Evolutionary conservation across 2,888 invertebrate species (phyloP).

Genomic region (Podabrus alpinus): DNA sequence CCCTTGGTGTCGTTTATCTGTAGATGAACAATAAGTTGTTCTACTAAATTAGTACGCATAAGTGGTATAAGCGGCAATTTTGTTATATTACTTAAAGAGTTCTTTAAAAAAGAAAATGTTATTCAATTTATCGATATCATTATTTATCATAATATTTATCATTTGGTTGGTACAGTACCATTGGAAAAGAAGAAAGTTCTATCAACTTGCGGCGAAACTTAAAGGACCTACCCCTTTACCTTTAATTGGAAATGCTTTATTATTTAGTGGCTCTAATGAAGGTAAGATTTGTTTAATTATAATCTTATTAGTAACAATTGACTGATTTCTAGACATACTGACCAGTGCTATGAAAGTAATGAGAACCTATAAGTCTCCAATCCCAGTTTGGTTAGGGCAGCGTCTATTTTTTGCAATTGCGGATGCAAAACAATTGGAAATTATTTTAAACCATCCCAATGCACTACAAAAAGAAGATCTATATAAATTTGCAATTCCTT

Average conservation of each 20-base stretch:
- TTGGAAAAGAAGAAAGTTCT: constrained; percentile 39
- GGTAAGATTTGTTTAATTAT: constrained; percentile 13
- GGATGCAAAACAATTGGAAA: not conserved
- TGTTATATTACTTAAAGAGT: no score
- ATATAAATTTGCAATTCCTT: not conserved
- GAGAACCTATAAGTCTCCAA: constrained; percentile 28
- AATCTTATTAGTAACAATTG: not conserved
- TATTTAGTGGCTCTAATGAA: constrained; percentile 37
- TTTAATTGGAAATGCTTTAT: constrained; percentile 39
- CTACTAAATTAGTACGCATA: no score
- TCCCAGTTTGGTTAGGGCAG: not conserved
- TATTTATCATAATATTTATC: constrained; percentile 13
- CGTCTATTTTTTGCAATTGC: not conserved
- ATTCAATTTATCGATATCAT: not conserved
- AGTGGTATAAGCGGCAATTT: no score
- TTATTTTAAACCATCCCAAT: not conserved
- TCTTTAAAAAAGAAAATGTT: no score
- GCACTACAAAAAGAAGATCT: not conserved
- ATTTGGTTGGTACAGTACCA: constrained; percentile 35
- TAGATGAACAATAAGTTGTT: no score
- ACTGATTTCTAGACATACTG: not conserved
- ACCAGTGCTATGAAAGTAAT: not conserved
- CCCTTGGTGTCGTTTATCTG: no score
- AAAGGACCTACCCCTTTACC: constrained; percentile 40
- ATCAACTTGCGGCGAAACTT: constrained; percentile 32